Base-by-base conservation (phyloP, 2,113 vertebrate genomes). In the Cynoglossus semilaevis region DNA sequence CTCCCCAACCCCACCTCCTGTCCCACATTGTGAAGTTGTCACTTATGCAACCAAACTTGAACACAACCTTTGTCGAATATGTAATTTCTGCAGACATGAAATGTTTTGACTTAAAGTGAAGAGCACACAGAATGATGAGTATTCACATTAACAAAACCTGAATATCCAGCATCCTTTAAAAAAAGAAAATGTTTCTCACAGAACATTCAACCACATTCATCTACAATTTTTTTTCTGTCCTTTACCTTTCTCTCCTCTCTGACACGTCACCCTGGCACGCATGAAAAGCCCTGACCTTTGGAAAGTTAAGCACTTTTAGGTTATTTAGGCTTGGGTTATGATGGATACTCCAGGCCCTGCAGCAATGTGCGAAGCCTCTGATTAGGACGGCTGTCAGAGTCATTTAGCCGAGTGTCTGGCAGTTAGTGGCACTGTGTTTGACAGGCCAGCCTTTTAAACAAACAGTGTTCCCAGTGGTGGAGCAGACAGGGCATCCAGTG, bases 221-320 rank as follows among this genome's bases (percentile, higher is more conserved):
- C 22, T 6, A 29, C 22, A 55, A 43, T 52, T 64, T 58, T 62
- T 47, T 66, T 44, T 57, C 57, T 53, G 47, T 42, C 42, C 22
- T 29, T 19, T 13, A 48, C 45, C 63, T 53, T 50, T 51, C 9
- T 42, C 11, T 7, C 37, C 50, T 58, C 38, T 58, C 53, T 45
- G 51, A 83, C 86, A 80, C 81, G 83, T 88, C 82, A 67, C 81
- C 83, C 79, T 82, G 82, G 85, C 88, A 82, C 79, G 80, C 87
- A 81, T 77, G 88, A 87, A 89, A 89, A 91, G 85, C 76, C 84
- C 69, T 84, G 90, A 91, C 89, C 90, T 91, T 91, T 90, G 82
- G 79, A 88, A 90, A 91, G 90, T 91, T 91, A 89, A 89, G 84
- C 88, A 88, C 89, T 91, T 91, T 91, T 91, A 92, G 91, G n/a